phyloP scores from a whole-genome alignment of 2,888 invertebrate species.

The Acholoe squamosa region DNA sequence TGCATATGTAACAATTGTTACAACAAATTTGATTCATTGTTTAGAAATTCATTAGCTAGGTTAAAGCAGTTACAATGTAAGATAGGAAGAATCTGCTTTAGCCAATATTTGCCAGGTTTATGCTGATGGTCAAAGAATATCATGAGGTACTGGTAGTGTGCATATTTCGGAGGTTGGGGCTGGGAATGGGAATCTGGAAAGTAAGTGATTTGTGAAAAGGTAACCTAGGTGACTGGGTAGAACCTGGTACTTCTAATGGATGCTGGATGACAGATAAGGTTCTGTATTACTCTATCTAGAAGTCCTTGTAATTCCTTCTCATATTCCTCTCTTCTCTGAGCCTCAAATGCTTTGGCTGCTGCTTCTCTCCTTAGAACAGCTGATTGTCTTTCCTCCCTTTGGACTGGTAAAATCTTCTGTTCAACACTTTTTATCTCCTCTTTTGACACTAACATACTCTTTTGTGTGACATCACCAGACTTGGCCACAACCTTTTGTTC shows the following conservation, averaged over 20 bases:
- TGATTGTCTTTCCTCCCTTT: not conserved
- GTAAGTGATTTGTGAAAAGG: not conserved
- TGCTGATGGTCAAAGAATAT: too few relatives aligned
- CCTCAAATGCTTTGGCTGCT: not conserved
- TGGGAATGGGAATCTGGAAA: too few relatives aligned
- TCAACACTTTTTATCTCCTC: not conserved
- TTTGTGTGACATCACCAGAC: not conserved
- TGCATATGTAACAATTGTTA: too few relatives aligned
- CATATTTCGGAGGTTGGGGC: too few relatives aligned
- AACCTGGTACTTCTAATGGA: not conserved
- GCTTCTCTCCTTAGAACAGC: not conserved
- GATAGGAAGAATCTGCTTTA: too few relatives aligned
- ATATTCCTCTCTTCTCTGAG: not conserved
- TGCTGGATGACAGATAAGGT: not conserved
- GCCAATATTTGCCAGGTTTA: too few relatives aligned
- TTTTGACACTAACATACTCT: not conserved
- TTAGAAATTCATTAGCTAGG: too few relatives aligned
- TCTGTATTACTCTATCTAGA: constrained; percentile 13
- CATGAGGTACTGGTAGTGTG: too few relatives aligned
- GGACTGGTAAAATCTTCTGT: not conserved
- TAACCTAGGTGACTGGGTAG: not conserved
- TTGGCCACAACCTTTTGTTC: too few relatives aligned
- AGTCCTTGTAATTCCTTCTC: constrained; percentile 38
- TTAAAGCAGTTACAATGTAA: too few relatives aligned
- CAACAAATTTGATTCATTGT: too few relatives aligned